A percentile compares a stretch with the other conserved stretches of the same genome.
These are phyloP conservation scores for Drosophila bipectinata DNA, from an alignment of 1,140 invertebrate species.

Conservation along the genomic window DNA sequence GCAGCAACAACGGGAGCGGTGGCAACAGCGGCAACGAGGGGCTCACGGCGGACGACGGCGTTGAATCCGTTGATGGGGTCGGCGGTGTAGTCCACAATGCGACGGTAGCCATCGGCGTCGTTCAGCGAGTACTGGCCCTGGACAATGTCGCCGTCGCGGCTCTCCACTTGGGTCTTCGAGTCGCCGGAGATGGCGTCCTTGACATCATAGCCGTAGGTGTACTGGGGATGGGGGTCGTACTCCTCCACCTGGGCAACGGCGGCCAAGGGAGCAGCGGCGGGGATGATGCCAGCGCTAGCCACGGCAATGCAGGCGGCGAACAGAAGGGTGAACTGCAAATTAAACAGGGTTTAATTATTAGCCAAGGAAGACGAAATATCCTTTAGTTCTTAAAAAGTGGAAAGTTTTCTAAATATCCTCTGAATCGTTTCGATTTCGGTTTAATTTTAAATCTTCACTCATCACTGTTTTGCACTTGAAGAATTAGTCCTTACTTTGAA, in stretches of 20 bases:
- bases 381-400: not conserved
- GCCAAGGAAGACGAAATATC: not conserved
- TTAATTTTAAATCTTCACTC: slow-evolving; percentile 7
- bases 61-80: slow-evolving; percentile 84
- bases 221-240: slow-evolving; percentile 87
- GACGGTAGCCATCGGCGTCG: slow-evolving; percentile 83
- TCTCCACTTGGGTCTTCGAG: slow-evolving; percentile 82
- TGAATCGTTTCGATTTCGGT: not conserved
- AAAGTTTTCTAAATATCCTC: not conserved
- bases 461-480: slow-evolving; percentile 33
- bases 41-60: slow-evolving; percentile 83
- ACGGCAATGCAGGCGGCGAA: slow-evolving; percentile 80
- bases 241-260: slow-evolving; percentile 84
- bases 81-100: slow-evolving; percentile 83
- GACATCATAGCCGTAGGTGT: slow-evolving; percentile 88
- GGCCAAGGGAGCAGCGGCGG: slow-evolving; percentile 79
- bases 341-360: slow-evolving; percentile 9
- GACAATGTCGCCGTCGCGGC: slow-evolving; percentile 83
- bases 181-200: slow-evolving; percentile 86
- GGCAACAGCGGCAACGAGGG: slow-evolving; percentile 77
- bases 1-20: slow-evolving; percentile 64
- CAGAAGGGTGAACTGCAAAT: slow-evolving; percentile 72
- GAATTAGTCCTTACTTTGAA: slow-evolving; percentile 75
- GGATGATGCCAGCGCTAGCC: slow-evolving; percentile 73
- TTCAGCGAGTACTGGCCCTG: slow-evolving; percentile 83